Evolutionary conservation across 2,797 vertebrate genomes (phyloP), one percentile per base, ranked within the genome.

Genomic region (Triplophysa yarkandensis): DNA sequence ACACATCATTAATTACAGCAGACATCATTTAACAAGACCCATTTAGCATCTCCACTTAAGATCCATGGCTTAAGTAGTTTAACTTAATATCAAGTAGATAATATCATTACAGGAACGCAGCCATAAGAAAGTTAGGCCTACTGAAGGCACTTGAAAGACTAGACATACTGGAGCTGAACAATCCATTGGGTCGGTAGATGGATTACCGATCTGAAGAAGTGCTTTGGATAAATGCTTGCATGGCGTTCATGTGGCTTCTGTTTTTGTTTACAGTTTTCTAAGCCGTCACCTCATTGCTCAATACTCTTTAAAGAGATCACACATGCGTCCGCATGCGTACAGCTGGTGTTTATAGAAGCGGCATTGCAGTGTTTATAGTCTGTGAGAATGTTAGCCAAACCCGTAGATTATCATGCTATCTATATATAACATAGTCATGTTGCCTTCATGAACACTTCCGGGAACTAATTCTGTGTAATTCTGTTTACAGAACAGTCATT

Each of bases 181-280:
- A 57, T 71, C 74, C 69, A 69, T 78, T 65, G 65, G 58, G 60
- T 71, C 77, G 67, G 70, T 77, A 74, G 65, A 80, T 68, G 70
- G 39, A 66, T 10, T 8, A 6, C 27, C 34, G 11, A 48, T 66
- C 28, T 66, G 44, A 9, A 32, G 48, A 76, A 71, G 71, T 57
- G 48, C 64, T 73, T 48, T 43, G 8, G 25, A 16, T 46, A 46
- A 39, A 30, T 17, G 2, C 50, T 27, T 36, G 25, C 43, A 65
- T n/a, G 27, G 48, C 25, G 21, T 48, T 25, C 13, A 28, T n/a
- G 17, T 2, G 7, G 48, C 48, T 27, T 11, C 4, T 46, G 43
- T 14, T 64, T 43, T 21, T 4, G 14, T 23, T 3, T 21, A 9
- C n/a, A 13, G 62, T 46, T 65, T 46, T 25, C 62, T 46, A 23